A percentile compares a stretch with the other conserved stretches of the same genome.
Conservation (phyloP, 2,113 vertebrate species). For the Phalacrocorax carbo region DNA sequence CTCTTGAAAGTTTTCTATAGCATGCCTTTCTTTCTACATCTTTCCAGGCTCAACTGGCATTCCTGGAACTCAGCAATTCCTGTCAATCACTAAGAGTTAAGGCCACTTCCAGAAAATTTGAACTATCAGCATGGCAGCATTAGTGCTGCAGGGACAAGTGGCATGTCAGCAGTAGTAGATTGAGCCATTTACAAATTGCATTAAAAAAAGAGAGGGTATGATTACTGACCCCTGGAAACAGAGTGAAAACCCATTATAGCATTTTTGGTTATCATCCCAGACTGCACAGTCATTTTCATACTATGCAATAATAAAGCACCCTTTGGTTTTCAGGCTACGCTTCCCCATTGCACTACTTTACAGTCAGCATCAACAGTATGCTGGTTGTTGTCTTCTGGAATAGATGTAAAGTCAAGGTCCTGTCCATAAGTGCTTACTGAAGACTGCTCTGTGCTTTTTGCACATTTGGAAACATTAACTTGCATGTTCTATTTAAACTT, state of each 20-base stretch:
- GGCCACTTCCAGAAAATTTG: conserved; percentile 33
- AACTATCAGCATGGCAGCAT: conserved; percentile 26
- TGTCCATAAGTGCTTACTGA: background rate
- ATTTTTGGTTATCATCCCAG: conserved; percentile 30
- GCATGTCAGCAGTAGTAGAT: conserved; percentile 1
- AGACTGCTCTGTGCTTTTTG: background rate
- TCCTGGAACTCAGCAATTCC: conserved; percentile 17
- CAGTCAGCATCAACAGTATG: background rate
- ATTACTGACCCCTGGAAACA: conserved; percentile 5
- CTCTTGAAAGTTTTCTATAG: background rate
- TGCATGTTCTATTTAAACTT: background rate
- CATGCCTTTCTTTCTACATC: background rate
- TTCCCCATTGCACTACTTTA: background rate
- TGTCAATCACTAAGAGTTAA: conserved; percentile 37
- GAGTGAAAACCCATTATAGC: background rate
- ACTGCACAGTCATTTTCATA: background rate
- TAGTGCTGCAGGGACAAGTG: conserved; percentile 32
- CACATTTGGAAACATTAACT: background rate
- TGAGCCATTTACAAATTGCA: conserved; percentile 50
- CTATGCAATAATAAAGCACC: background rate
- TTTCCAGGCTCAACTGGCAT: background rate
- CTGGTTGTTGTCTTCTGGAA: background rate
- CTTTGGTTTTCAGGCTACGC: background rate
- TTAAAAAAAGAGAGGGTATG: background rate
- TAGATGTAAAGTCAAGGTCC: background rate